phyloP scores from a whole-genome alignment of 2,888 invertebrate species.

The Meteorus colon region DNA sequence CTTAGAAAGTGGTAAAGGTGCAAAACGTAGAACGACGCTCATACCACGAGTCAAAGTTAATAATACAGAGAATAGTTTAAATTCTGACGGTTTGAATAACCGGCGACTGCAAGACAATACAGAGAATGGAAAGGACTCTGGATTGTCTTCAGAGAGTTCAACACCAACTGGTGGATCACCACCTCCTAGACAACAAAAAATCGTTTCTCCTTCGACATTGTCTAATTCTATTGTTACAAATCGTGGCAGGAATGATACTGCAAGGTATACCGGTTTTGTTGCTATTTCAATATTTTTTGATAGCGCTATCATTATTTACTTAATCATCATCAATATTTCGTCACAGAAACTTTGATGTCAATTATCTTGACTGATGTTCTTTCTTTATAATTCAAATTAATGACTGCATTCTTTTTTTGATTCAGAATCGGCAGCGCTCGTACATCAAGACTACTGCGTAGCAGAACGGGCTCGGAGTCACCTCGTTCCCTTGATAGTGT shows the following conservation, averaged over 20 bases:
- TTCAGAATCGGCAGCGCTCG: slow-evolving; percentile 67
- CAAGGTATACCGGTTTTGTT: slow-evolving; percentile 57
- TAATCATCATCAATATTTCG: not conserved
- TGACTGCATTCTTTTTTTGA: slow-evolving; percentile 48
- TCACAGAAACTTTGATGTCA: not conserved
- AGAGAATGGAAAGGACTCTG: slow-evolving; percentile 69
- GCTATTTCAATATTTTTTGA: not conserved
- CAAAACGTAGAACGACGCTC: slow-evolving; percentile 57
- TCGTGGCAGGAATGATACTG: slow-evolving; percentile 55
- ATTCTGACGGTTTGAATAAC: slow-evolving; percentile 42
- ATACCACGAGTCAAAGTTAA: slow-evolving; percentile 48
- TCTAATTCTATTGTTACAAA: slow-evolving; percentile 57
- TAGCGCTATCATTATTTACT: slow-evolving; percentile 13
- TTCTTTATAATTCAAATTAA: slow-evolving; percentile 31
- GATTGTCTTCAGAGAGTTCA: slow-evolving; percentile 68
- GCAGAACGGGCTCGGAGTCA: slow-evolving; percentile 78
- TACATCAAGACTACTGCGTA: slow-evolving; percentile 69
- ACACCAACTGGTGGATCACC: slow-evolving; percentile 70
- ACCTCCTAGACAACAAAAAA: slow-evolving; percentile 62
- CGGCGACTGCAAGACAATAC: slow-evolving; percentile 42
- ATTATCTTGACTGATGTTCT: not conserved
- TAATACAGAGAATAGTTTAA: slow-evolving; percentile 40
- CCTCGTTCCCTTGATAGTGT: slow-evolving; percentile 73
- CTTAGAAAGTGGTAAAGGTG: slow-evolving; percentile 58
- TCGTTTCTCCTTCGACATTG: slow-evolving; percentile 51